Conservation (phyloP, 2,797 vertebrate species). For the Rhynchonycteris naso region DNA sequence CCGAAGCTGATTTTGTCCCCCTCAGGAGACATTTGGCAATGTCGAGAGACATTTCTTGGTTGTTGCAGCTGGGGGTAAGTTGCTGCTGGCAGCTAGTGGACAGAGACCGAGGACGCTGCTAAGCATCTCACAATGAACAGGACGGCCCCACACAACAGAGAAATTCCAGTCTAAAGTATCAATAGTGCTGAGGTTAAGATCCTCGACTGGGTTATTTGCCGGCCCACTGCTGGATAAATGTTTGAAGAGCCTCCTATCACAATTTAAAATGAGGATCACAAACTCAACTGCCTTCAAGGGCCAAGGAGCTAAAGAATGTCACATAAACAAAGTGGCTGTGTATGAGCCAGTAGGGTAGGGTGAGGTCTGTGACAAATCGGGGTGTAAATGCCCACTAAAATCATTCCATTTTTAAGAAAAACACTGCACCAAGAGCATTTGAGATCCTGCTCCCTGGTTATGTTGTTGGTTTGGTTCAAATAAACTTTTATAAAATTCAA, state of each 20-base stretch:
- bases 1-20: background rate
- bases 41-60: background rate
- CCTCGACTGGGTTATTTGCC: background rate
- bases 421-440: too few relatives aligned
- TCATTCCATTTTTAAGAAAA: background rate
- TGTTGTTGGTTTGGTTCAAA: too few relatives aligned
- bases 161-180: background rate
- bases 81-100: background rate
- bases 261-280: slow-evolving; percentile 42
- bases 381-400: background rate
- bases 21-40: background rate
- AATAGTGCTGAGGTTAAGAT: background rate
- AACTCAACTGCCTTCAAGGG: slow-evolving; percentile 11
- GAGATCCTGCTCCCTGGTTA: too few relatives aligned
- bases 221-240: background rate
- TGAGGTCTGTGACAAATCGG: background rate
- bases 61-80: background rate
- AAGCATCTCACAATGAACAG: background rate
- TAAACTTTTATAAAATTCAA: too few relatives aligned
- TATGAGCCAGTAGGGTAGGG: background rate
- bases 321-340: slow-evolving; percentile 4
- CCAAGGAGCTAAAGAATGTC: slow-evolving; percentile 27
- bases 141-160: background rate
- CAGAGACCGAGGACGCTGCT: background rate
- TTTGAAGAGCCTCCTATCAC: slow-evolving; percentile 8